A percentile compares a stretch with the other conserved stretches of the same genome.
phyloP scores from a whole-genome alignment of 2,797 vertebrate species.

The Poeciliopsis presidionis region DNA sequence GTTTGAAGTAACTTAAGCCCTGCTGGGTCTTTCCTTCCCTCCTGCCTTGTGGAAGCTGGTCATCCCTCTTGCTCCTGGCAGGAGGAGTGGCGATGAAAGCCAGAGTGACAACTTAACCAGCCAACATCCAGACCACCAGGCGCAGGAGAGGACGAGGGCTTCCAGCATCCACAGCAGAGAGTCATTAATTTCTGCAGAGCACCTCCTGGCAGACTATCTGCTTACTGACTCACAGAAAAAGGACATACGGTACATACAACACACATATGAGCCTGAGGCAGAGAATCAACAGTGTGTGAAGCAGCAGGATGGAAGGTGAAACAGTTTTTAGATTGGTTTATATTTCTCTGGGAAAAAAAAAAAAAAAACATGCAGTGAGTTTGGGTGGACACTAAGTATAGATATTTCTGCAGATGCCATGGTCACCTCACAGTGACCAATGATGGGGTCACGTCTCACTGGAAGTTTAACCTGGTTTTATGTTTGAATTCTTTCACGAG shows the following conservation, averaged over 20 bases:
- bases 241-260: conserved; percentile 8
- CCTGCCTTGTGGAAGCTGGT: conserved; percentile 22
- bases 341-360: conserved; percentile 8
- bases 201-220: conserved; percentile 47
- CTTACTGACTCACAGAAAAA: conserved; percentile 26
- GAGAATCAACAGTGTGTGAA: conserved; percentile 49
- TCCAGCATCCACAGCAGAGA: conserved; percentile 18
- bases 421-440: conserved; percentile 27
- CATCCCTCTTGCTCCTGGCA: conserved; percentile 18
- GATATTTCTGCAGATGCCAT: background rate
- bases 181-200: conserved; percentile 46
- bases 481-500: conserved; percentile 1
- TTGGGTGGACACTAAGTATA: background rate
- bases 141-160: conserved; percentile 11
- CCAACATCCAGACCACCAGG: conserved; percentile 24
- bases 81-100: conserved; percentile 1
- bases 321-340: conserved; percentile 46
- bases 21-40: background rate
- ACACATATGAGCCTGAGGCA: conserved; percentile 22
- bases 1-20: conserved; percentile 7
- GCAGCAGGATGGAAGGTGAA: conserved; percentile 40
- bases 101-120: conserved; percentile 21
- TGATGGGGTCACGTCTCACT: background rate
- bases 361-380: conserved; percentile 21
- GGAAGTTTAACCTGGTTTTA: conserved; percentile 23